phyloP scores from a whole-genome alignment of 2,888 invertebrate genomes.

The Cataglyphis livida region DNA sequence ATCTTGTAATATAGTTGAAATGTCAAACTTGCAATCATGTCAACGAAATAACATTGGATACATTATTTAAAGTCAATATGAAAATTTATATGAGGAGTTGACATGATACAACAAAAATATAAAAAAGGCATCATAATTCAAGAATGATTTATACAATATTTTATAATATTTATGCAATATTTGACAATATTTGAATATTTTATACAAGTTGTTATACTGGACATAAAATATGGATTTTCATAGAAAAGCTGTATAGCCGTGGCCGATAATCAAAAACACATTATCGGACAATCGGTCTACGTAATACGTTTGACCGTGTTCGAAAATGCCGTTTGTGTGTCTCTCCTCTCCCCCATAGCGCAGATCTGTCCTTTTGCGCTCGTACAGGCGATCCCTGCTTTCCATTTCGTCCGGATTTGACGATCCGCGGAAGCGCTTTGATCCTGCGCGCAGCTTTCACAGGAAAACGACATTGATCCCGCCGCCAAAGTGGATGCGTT shows the following conservation, averaged over 20 bases:
- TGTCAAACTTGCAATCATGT: background rate
- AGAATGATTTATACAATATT: background rate
- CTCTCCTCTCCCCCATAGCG: slow-evolving; percentile 25
- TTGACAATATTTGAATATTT: slow-evolving; percentile 35
- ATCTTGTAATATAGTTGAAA: background rate
- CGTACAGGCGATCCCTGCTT: slow-evolving; percentile 41
- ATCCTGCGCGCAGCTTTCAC: slow-evolving; percentile 29
- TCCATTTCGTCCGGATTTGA: slow-evolving; percentile 39
- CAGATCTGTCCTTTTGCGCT: slow-evolving; percentile 63
- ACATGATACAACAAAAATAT: background rate
- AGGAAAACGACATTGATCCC: slow-evolving; percentile 22
- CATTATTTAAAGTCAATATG: background rate
- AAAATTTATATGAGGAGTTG: slow-evolving; percentile 2
- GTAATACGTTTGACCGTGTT: slow-evolving; percentile 82
- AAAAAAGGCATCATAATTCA: slow-evolving; percentile 18
- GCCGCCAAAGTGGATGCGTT: slow-evolving; percentile 2
- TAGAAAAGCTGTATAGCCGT: slow-evolving; percentile 70
- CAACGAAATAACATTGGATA: background rate
- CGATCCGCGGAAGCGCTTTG: slow-evolving; percentile 43
- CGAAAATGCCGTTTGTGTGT: slow-evolving; percentile 73
- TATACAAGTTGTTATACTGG: slow-evolving; percentile 6
- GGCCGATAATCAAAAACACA: slow-evolving; percentile 84
- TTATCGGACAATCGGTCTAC: slow-evolving; percentile 80
- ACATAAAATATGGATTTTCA: slow-evolving; percentile 67
- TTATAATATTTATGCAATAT: no score